Conservation (phyloP, 2,888 invertebrate species). For the Aplocera efformata region DNA sequence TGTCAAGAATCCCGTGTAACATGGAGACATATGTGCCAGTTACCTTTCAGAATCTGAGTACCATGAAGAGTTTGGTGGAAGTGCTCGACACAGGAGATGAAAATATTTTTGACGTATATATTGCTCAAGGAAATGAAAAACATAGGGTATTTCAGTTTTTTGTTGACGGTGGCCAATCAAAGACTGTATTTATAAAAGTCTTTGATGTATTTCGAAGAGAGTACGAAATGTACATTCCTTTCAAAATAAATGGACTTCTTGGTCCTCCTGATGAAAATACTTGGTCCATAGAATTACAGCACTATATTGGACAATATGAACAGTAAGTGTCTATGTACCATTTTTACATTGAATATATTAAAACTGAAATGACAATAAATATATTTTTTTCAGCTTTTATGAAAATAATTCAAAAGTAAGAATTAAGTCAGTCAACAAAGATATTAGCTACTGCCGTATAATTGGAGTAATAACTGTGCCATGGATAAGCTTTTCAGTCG, state of each 20-base stretch:
- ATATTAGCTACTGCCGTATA: conserved; percentile 62
- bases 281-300: conserved; percentile 51
- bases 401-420: conserved; percentile 62
- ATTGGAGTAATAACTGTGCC: conserved; percentile 65
- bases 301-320: conserved; percentile 56
- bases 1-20: conserved; percentile 67
- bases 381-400: conserved; percentile 51
- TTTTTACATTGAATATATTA: too few relatives aligned
- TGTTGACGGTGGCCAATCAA: conserved; percentile 59
- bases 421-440: conserved; percentile 54
- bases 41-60: conserved; percentile 57
- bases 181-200: conserved; percentile 61
- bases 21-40: conserved; percentile 64
- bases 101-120: conserved; percentile 59
- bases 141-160: conserved; percentile 48
- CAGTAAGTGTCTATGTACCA: conserved; percentile 45
- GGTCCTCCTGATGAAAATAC: conserved; percentile 71
- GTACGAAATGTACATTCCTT: conserved; percentile 80
- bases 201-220: conserved; percentile 63
- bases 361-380: too few relatives aligned
- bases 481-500: conserved; percentile 60
- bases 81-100: conserved; percentile 58
- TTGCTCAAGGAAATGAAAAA: conserved; percentile 59
- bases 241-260: conserved; percentile 78
- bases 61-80: conserved; percentile 48